Evolutionary conservation across 2,113 vertebrate genomes (phyloP), one percentile per base, ranked within the genome.

Genomic region (Mugil cephalus): DNA sequence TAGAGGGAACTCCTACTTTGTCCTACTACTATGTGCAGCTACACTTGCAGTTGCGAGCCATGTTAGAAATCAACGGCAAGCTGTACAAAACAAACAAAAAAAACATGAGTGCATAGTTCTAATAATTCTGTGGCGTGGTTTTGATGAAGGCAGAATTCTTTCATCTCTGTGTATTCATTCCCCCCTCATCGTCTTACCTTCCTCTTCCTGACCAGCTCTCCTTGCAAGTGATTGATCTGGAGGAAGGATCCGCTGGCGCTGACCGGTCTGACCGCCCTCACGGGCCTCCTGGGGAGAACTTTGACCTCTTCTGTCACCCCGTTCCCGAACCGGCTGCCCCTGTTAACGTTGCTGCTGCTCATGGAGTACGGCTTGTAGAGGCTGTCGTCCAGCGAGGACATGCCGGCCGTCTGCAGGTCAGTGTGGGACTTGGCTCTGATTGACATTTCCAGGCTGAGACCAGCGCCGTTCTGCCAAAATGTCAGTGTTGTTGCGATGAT

Each of bases 211-310:
- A 94, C 89, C 75, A 94, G 91, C 74, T 95, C 93, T 53, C 93
- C 93, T n/a, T 94, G 94, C 80, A 94, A 90, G 30, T 93, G 93
- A 74, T 87, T 93, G 62, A 95, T 86, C 75, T 90, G 90, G 35
- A 89, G 77, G 74, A 89, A 91, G 54, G 84, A 82, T 1, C 91
- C 87, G 1, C 48, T 78, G 36, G 92, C 88, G 30, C 91, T 93
- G 40, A 92, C 73, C 0, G 94, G 93, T 0, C 91, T 58, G 24
- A 94, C 91, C 0, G 30, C 86, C 54, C 87, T 77, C 2, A 94
- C 74, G 0, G 89, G 88, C 70, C 89, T 88, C 64, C 84, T 83
- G 11, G 45, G 34, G 15, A 78, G 81, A 30, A 59, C 87, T 63
- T 66, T 74, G 19, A 74, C 46, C 56, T 92, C 91, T 6, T 87